Evolutionary conservation across 2,888 invertebrate genomes (phyloP).

Genomic region (Gortyna flavago): DNA sequence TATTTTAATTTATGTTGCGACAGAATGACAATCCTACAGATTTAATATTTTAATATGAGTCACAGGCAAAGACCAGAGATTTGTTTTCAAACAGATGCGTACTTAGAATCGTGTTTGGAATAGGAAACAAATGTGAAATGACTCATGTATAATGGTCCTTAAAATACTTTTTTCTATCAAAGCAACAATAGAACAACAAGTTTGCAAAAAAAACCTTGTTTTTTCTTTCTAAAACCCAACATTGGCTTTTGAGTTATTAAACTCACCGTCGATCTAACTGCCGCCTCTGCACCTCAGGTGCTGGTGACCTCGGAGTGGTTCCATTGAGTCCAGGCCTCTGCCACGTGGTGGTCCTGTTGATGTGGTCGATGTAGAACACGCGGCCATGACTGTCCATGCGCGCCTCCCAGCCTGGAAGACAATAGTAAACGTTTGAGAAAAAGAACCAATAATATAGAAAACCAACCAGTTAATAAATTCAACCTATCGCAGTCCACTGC

Average conservation of each 20-base stretch:
- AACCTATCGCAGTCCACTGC: not conserved
- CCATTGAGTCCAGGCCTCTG: conserved; percentile 93
- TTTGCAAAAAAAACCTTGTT: no score
- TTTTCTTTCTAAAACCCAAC: not conserved
- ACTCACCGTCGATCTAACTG: conserved; percentile 91
- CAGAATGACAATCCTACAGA: not conserved
- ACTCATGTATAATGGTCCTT: not conserved
- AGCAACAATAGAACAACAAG: no score
- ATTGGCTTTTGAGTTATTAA: not conserved
- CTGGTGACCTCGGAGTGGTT: conserved; percentile 84
- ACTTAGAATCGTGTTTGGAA: not conserved
- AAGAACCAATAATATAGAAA: no score
- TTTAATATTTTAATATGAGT: not conserved
- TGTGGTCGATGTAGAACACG: conserved; percentile 99
- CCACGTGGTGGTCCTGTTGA: conserved; percentile 99
- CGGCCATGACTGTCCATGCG: conserved; percentile 99
- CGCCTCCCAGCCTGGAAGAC: conserved; percentile 97
- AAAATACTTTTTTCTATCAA: not conserved
- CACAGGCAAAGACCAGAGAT: not conserved
- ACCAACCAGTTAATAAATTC: not conserved
- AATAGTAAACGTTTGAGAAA: not conserved
- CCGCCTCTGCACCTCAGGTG: conserved; percentile 92
- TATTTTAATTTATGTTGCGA: not conserved
- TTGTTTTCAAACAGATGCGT: not conserved
- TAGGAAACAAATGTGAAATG: not conserved